Conservation (phyloP, 2,113 vertebrate genomes). For the Corapipo altera region DNA sequence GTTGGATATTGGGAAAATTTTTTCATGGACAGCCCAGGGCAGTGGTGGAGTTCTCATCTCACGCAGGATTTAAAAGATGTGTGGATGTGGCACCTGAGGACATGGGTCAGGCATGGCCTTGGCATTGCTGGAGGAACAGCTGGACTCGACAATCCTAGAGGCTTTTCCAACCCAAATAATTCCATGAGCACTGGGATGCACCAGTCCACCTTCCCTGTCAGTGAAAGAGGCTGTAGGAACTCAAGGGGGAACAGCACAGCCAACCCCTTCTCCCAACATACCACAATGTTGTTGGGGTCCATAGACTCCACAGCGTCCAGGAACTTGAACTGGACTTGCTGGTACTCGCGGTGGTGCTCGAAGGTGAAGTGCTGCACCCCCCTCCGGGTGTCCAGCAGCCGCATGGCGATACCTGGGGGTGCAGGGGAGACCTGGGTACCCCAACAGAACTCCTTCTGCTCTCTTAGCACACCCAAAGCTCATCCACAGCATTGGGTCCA, state of each 20-base stretch:
- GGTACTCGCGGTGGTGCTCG: constrained; percentile 93
- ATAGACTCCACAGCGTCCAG: constrained; percentile 92
- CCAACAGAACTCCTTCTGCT: not conserved
- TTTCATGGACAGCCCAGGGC: not conserved
- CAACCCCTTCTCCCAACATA: constrained; percentile 46
- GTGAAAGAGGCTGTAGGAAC: not conserved
- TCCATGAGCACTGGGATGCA: not conserved
- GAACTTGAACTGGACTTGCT: constrained; percentile 96
- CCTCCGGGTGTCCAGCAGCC: constrained; percentile 82
- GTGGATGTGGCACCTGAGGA: not conserved
- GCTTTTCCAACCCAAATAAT: not conserved
- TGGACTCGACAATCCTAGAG: not conserved
- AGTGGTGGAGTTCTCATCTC: not conserved
- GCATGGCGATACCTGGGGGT: constrained; percentile 87
- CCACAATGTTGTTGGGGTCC: constrained; percentile 98
- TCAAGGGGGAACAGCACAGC: fast-evolving
- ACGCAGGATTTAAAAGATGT: fast-evolving
- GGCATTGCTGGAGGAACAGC: not conserved
- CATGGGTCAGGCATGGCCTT: not conserved
- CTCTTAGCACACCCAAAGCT: not conserved
- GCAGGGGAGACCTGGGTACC: not conserved
- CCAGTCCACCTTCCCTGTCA: not conserved
- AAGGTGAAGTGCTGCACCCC: constrained; percentile 87
- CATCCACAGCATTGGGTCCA: not conserved
- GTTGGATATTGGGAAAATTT: not conserved